Percentiles rank a stretch among this genome's conserved stretches.
phyloP scores from a whole-genome alignment of 2,888 invertebrate species.

The Lepidonotus clava region DNA sequence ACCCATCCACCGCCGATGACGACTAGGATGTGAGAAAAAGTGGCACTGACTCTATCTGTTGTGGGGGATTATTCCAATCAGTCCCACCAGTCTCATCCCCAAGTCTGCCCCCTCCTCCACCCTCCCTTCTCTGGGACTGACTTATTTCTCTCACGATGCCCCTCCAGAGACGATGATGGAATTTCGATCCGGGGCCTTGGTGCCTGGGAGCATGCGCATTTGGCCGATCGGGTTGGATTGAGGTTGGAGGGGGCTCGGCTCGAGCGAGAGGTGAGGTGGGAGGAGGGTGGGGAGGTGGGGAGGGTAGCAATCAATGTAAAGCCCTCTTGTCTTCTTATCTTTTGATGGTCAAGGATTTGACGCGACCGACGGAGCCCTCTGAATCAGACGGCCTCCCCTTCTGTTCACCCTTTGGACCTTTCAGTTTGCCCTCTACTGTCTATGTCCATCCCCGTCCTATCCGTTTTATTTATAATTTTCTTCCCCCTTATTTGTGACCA shows the following conservation, averaged over 20 bases:
- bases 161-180: conserved; percentile 1
- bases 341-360: conserved; percentile 28
- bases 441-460: too few species aligned
- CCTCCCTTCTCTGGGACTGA: neutral
- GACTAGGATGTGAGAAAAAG: conserved; percentile 48
- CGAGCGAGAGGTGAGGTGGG: neutral
- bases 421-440: too few species aligned
- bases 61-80: conserved; percentile 24
- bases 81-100: neutral
- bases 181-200: conserved; percentile 30
- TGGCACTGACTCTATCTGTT: neutral
- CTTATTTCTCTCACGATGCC: conserved; percentile 47
- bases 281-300: neutral
- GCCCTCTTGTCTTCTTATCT: conserved; percentile 12
- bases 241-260: too few species aligned
- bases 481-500: too few species aligned
- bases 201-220: conserved; percentile 35
- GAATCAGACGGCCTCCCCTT: too few species aligned
- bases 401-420: too few species aligned
- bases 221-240: neutral
- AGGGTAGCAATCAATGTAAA: neutral
- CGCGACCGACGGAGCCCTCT: neutral
- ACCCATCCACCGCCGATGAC: neutral
- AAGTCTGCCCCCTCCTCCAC: too few species aligned
- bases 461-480: too few species aligned